phyloP scores from a whole-genome alignment of 2,113 vertebrate genomes.

The Catharus minimus region DNA sequence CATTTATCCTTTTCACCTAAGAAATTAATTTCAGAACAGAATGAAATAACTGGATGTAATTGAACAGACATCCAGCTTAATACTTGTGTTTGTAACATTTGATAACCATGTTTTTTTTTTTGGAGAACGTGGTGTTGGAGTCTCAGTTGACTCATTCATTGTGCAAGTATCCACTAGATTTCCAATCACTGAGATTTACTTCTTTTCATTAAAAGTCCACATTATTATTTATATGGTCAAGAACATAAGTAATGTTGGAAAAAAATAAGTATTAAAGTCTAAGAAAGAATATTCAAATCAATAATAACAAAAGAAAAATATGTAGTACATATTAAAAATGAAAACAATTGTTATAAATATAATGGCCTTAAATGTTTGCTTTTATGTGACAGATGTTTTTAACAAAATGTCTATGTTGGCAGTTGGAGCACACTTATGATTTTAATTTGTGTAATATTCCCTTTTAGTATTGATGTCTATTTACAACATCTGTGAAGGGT shows the following conservation, averaged over 20 bases:
- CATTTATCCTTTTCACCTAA: neutral
- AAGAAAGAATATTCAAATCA: conserved; percentile 58
- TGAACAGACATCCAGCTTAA: conserved; percentile 1
- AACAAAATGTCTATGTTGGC: conserved; percentile 71
- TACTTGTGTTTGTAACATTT: neutral
- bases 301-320: conserved; percentile 61
- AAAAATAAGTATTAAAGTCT: conserved; percentile 33
- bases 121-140: neutral
- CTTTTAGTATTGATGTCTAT: conserved; percentile 71
- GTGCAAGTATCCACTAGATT: conserved; percentile 14
- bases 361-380: conserved; percentile 68
- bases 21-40: conserved; percentile 16
- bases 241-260: conserved; percentile 18
- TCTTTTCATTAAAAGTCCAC: conserved; percentile 28
- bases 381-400: conserved; percentile 78
- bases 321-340: conserved; percentile 63
- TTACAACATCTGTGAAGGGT: conserved; percentile 73
- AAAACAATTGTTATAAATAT: conserved; percentile 67
- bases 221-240: conserved; percentile 24
- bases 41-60: neutral
- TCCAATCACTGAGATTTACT: conserved; percentile 33
- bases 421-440: conserved; percentile 70
- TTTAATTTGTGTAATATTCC: conserved; percentile 74
- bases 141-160: conserved; percentile 25
- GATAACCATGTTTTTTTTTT: neutral